phyloP scores from a whole-genome alignment of 1,140 invertebrate genomes.

The Drosophila rhopaloa region DNA sequence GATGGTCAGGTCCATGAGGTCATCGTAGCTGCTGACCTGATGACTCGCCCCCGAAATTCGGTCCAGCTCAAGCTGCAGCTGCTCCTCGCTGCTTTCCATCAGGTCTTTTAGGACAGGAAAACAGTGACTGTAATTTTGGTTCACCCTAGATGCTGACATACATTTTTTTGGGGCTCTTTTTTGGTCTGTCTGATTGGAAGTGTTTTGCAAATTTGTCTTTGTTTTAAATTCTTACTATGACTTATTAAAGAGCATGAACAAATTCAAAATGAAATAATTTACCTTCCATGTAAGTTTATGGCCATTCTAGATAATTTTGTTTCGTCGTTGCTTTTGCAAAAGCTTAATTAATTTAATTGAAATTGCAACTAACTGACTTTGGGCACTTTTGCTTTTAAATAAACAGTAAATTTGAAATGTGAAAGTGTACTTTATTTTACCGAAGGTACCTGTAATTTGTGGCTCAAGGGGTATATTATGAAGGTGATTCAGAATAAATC shows the following conservation, averaged over 20 bases:
- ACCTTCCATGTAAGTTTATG: no score
- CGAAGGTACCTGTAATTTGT: neutral
- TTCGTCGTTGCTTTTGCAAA: slow-evolving; percentile 6
- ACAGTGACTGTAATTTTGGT: neutral
- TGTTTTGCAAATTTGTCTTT: slow-evolving; percentile 9
- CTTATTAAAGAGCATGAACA: no score
- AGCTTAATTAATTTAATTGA: slow-evolving; percentile 10
- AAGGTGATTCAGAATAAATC: neutral
- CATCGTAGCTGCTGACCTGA: neutral
- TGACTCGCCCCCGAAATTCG: neutral
- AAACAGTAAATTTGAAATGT: slow-evolving; percentile 12
- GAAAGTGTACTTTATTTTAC: neutral
- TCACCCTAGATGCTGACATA: neutral
- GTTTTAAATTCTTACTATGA: no score
- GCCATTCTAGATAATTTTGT: neutral
- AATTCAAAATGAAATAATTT: no score
- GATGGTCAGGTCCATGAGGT: neutral
- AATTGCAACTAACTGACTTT: slow-evolving; percentile 11
- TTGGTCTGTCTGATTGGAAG: neutral
- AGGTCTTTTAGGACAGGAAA: neutral
- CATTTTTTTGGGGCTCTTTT: neutral
- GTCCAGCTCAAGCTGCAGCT: neutral
- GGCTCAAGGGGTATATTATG: neutral
- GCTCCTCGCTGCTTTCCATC: slow-evolving; percentile 21
- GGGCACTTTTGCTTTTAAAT: slow-evolving; percentile 15